Evolutionary conservation across 2,113 vertebrate genomes (phyloP).

Genomic region (Psilopsiagon aurifrons): DNA sequence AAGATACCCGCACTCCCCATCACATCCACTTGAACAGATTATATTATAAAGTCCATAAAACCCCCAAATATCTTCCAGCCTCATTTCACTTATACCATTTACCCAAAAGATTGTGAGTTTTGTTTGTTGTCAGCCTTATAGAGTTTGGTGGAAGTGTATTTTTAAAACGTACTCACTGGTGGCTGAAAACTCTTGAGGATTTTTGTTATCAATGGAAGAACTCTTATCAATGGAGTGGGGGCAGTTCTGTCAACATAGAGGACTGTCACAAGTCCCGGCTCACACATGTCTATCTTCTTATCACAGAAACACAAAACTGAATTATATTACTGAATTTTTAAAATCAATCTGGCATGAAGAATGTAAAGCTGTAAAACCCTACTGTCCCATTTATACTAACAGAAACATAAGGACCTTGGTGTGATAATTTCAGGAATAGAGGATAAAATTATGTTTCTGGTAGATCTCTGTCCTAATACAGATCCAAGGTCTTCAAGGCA

Average conservation of each 20-base stretch:
- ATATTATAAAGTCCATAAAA: neutral
- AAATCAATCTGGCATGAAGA: neutral
- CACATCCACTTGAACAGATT: neutral
- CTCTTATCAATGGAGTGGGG: neutral
- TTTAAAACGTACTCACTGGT: neutral
- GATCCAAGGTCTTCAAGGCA: neutral
- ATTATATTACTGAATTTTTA: neutral
- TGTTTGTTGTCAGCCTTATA: neutral
- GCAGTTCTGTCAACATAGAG: neutral
- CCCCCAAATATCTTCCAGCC: rapidly evolving
- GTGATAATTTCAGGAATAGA: neutral
- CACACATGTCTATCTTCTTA: neutral
- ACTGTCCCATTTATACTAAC: neutral
- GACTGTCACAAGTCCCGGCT: neutral
- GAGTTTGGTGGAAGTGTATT: neutral
- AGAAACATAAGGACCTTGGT: neutral
- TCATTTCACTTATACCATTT: neutral
- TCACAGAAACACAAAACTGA: neutral
- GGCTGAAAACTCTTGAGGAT: neutral
- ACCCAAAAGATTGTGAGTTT: neutral
- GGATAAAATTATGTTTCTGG: neutral
- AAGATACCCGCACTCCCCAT: neutral
- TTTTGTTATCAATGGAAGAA: neutral
- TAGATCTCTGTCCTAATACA: neutral
- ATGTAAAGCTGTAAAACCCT: neutral